phyloP scores from a whole-genome alignment of 2,888 invertebrate species.

The Amitus sp. region DNA sequence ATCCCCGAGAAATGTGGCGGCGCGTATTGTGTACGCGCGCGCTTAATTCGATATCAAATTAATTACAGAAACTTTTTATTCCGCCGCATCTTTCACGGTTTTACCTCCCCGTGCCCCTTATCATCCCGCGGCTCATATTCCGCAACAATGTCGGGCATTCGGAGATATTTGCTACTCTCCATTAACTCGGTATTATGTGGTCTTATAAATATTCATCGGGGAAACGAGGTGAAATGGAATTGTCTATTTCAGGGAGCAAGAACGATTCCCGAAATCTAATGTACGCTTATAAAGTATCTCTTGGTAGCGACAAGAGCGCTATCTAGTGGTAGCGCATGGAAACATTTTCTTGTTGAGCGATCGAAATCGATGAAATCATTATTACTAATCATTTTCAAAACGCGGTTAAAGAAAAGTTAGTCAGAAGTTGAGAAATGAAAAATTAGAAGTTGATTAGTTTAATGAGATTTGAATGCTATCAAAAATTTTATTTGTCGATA shows the following conservation, averaged over 20 bases:
- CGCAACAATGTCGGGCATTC: slow-evolving; percentile 21
- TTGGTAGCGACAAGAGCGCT: no score
- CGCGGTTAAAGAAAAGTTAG: no score
- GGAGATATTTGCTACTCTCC: slow-evolving; percentile 9
- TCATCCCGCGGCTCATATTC: slow-evolving; percentile 12
- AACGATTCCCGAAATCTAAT: neutral
- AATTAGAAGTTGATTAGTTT: no score
- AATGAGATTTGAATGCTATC: no score
- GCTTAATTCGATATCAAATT: slow-evolving; percentile 13
- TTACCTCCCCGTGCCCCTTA: slow-evolving; percentile 10
- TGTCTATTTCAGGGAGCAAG: neutral
- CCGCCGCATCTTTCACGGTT: neutral
- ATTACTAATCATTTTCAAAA: no score
- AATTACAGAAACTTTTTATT: slow-evolving; percentile 22
- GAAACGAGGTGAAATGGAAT: neutral
- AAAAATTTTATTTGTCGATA: no score
- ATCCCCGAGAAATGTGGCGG: neutral
- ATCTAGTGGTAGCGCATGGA: no score
- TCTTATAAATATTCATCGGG: slow-evolving; percentile 6
- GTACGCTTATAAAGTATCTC: neutral
- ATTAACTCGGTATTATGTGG: neutral
- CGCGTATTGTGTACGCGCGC: slow-evolving; percentile 7
- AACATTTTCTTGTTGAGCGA: no score
- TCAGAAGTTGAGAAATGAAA: no score
- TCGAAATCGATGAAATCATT: no score